These are phyloP conservation scores for Galeruca laticollis DNA, from an alignment of 2,888 invertebrate species.

Conservation along the genomic window DNA sequence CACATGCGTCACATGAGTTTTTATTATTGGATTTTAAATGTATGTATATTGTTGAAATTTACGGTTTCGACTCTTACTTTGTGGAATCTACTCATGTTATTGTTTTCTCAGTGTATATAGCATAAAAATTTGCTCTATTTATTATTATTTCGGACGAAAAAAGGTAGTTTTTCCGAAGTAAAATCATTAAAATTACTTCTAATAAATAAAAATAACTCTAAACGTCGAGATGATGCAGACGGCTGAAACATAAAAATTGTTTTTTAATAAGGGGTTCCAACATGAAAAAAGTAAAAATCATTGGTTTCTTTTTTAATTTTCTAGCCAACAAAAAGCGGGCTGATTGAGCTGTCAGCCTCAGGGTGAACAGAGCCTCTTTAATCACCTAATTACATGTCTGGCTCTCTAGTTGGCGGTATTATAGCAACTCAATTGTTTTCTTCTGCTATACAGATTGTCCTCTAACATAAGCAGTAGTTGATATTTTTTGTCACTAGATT, in stretches of 20 bases:
- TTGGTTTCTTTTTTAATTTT: constrained; percentile 52
- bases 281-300: constrained; percentile 63
- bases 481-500: background rate
- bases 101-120: background rate
- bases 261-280: constrained; percentile 64
- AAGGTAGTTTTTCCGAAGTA: background rate
- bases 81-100: too few relatives aligned
- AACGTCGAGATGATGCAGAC: constrained; percentile 48
- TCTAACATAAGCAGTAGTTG: background rate
- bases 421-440: constrained; percentile 61
- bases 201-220: constrained; percentile 17
- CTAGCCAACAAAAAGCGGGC: constrained; percentile 61
- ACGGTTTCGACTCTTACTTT: too few relatives aligned
- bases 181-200: constrained; percentile 7
- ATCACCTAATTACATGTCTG: constrained; percentile 67
- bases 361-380: constrained; percentile 65
- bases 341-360: constrained; percentile 66
- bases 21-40: too few relatives aligned
- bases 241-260: constrained; percentile 61
- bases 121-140: too few relatives aligned
- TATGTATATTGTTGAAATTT: too few relatives aligned
- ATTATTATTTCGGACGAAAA: background rate
- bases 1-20: too few relatives aligned
- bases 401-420: constrained; percentile 62
- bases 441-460: constrained; percentile 36